Base-by-base conservation (phyloP, 2,797 vertebrate genomes). In the Botia kubotai region DNA sequence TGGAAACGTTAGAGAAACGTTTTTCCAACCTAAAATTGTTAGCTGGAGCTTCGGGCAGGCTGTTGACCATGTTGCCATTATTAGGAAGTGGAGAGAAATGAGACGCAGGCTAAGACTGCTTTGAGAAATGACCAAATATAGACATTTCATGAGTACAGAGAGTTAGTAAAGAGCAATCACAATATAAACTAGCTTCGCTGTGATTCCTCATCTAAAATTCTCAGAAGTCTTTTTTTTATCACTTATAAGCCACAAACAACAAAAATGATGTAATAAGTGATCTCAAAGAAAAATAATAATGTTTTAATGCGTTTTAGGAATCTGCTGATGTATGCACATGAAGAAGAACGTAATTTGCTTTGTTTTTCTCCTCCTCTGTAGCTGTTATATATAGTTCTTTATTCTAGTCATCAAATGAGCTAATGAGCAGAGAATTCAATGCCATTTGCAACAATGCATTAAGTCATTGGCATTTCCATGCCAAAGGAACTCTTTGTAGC, bases 11-110 rank as follows among this genome's bases (percentile, higher is more conserved):
- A 33, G 33, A 33, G 33, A 33, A 33, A 33, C 4, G 33, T 33
- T 33, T 5, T 33, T 33, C 3, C 33, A 33, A 5, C 0, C 33
- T 33, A 33, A 33, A 33, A 3, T 33, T 33, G 33, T 33, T 33
- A 33, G 33, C 33, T 33, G 33, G 33, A 5, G 33, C 33, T 33
- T 33, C 33, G 3, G 88, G 86, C 86, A 89, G 86, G 83, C 85
- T 65, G 29, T 87, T 94, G 94, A 93, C 91, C 75, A 29, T 74
- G 65, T 62, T 92, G 92, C 93, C 89, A 79, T 91, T 93, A 93
- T 93, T 94, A 93, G 91, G 89, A 94, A 93, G 80, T 3, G 86
- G 90, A 92, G 93, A 93, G 94, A 93, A 95, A 95, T 94, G 94
- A 92, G 89, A 90, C 85, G 79, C 87, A 89, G 90, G 83, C 86